Percentiles rank a stretch among this genome's conserved stretches.
phyloP scores from a whole-genome alignment of 2,797 vertebrate genomes.

The Vireo griseus region DNA sequence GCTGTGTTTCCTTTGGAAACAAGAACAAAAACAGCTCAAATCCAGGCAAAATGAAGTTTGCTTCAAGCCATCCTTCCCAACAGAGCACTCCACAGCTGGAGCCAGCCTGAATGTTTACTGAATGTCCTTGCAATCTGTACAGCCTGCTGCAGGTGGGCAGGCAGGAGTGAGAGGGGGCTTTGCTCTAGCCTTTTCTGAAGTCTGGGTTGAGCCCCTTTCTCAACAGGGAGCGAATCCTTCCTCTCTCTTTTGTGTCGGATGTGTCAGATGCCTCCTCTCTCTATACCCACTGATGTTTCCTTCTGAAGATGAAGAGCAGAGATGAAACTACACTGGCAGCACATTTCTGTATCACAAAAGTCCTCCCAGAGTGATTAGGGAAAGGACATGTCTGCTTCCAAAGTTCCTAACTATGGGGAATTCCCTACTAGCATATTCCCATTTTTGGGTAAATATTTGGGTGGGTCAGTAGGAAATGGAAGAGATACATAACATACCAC shows the following conservation, averaged over 20 bases:
- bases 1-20: neutral
- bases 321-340: neutral
- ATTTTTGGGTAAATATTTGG: neutral
- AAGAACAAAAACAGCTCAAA: neutral
- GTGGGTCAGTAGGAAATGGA: neutral
- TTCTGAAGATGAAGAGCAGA: neutral
- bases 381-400: neutral
- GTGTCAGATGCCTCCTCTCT: neutral
- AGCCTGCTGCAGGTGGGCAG: neutral
- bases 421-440: neutral
- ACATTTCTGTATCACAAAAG: neutral
- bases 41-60: neutral
- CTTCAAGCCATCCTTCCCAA: neutral
- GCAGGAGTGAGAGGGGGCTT: neutral
- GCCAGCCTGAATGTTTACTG: neutral
- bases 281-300: neutral
- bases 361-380: neutral
- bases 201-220: neutral
- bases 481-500: neutral
- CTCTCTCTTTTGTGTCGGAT: rapidly evolving
- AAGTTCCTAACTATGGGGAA: rapidly evolving
- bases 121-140: neutral
- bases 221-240: neutral
- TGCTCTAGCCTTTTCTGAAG: neutral
- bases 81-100: neutral